Base-by-base conservation (phyloP, 2,888 invertebrate genomes). In the Athalia cordata region DNA sequence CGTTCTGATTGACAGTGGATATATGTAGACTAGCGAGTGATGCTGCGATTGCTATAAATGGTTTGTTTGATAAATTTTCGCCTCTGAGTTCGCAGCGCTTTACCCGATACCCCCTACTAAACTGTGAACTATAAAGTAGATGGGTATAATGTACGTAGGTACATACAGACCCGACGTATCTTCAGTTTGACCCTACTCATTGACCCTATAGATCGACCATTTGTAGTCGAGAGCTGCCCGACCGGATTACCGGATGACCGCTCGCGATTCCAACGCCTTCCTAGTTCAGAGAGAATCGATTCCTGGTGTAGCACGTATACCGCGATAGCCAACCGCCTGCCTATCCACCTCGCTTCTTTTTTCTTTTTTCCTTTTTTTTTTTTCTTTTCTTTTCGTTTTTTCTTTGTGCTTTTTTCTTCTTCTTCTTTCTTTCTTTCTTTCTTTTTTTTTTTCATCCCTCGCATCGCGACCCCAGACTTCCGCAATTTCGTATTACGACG, bases 201-300 rank as follows among this genome's bases (percentile, higher is more conserved):
- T 72, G 72, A 57, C 72, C 72, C 72, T 72, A 72, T 72, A 72
- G 72, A 72, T 72, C 45, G 72, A 72, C 72, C 72, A 72, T 72
- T 72, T 59, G 72, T 57, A 72, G 72, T 57, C 72, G 72, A 72
- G 72, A 72, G 15, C 45, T 57, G 13, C 47, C 59, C 45, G 72
- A 59, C 72, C 72, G 72, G 72, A 52, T 72, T 72, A 72, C 72
- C 45, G 57, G 59, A 72, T 72, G 57, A 72, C 70, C 72, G 72
- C 57, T 59, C 59, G 47, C 72, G 59, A 57, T 72, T 57, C 72
- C 59, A 59, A 72, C 57, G 72, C 72, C 72, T 72, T 72, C 29
- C 57, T 57, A 59, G 47, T 47, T 59, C 29, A 29, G 45, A 72
- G 72, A 72, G 72, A 72, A 72, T 72, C 72, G 72, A 72, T 72